These are phyloP conservation scores for Mongoloraphidia duomilia DNA, from an alignment of 2,888 invertebrate genomes.

Conservation along the genomic window DNA sequence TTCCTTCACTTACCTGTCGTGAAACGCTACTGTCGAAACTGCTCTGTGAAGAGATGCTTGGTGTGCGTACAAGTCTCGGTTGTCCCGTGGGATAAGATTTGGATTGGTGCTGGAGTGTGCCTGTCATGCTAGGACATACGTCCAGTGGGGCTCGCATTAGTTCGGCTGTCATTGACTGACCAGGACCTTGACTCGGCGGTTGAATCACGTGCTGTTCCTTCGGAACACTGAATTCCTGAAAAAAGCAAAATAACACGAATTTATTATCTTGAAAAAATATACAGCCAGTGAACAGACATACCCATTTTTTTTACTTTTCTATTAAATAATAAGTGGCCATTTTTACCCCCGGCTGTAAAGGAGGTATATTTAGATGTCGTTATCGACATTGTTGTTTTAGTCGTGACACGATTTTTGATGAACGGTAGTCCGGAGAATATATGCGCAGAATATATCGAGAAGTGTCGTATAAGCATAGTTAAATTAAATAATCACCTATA, in stretches of 20 bases:
- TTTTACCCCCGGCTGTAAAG: no score
- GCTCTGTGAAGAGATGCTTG: slow-evolving; percentile 71
- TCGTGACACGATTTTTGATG: no score
- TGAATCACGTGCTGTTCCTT: slow-evolving; percentile 49
- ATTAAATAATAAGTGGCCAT: no score
- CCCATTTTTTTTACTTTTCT: no score
- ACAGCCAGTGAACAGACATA: no score
- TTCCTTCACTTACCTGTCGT: slow-evolving; percentile 28
- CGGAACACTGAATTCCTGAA: slow-evolving; percentile 49
- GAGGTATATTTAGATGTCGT: no score
- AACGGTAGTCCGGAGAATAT: no score
- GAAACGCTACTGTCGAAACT: slow-evolving; percentile 64
- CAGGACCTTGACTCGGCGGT: slow-evolving; percentile 35
- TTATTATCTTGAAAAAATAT: not conserved
- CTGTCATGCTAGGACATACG: slow-evolving; percentile 33
- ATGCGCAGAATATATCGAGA: no score
- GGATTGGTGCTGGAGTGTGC: slow-evolving; percentile 52
- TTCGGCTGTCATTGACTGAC: slow-evolving; percentile 27
- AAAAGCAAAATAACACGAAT: slow-evolving; percentile 13
- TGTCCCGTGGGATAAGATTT: slow-evolving; percentile 41
- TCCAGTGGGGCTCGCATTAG: slow-evolving; percentile 36
- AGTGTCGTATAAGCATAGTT: no score
- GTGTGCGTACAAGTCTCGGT: slow-evolving; percentile 57
- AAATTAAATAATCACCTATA: no score
- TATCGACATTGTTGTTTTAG: no score